A percentile compares a stretch with the other conserved stretches of the same genome.
Evolutionary conservation across 2,888 invertebrate species (phyloP).

Genomic region (Conops quadrifasciatus): DNA sequence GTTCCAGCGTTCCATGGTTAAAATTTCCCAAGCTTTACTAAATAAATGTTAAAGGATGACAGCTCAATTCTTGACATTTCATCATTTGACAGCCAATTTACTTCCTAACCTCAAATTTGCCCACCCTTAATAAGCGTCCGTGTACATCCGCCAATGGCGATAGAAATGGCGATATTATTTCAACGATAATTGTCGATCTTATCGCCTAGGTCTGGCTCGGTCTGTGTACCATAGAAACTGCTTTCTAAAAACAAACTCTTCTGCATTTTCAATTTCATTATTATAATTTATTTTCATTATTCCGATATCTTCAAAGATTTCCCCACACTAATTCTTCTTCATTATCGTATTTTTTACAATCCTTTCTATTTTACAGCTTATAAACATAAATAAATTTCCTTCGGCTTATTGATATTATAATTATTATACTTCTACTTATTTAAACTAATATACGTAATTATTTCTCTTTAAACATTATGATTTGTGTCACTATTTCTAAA

Average conservation of each 20-base stretch:
- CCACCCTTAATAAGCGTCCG: too few species aligned
- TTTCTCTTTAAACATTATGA: too few species aligned
- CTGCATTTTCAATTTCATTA: conserved; percentile 1
- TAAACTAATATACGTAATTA: background rate
- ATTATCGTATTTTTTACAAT: conserved; percentile 23
- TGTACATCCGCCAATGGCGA: too few species aligned
- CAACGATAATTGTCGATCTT: too few species aligned
- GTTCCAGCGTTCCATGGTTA: too few species aligned
- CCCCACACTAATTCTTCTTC: conserved; percentile 5
- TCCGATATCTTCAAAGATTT: conserved; percentile 24
- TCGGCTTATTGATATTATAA: conserved; percentile 12
- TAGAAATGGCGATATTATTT: too few species aligned
- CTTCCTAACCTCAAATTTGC: too few species aligned
- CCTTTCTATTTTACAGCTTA: conserved; percentile 28
- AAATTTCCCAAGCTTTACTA: too few species aligned
- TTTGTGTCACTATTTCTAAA: conserved; percentile 13
- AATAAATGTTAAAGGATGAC: too few species aligned
- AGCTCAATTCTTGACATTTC: too few species aligned
- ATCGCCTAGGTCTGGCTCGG: too few species aligned
- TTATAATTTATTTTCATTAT: conserved; percentile 25
- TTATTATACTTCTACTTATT: conserved; percentile 1
- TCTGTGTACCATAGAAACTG: background rate
- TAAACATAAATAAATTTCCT: conserved; percentile 22
- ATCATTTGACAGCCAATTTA: too few species aligned
- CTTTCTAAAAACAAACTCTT: background rate